phyloP scores from a whole-genome alignment of 2,797 vertebrate species.

The Paratrypauchen microcephalus region DNA sequence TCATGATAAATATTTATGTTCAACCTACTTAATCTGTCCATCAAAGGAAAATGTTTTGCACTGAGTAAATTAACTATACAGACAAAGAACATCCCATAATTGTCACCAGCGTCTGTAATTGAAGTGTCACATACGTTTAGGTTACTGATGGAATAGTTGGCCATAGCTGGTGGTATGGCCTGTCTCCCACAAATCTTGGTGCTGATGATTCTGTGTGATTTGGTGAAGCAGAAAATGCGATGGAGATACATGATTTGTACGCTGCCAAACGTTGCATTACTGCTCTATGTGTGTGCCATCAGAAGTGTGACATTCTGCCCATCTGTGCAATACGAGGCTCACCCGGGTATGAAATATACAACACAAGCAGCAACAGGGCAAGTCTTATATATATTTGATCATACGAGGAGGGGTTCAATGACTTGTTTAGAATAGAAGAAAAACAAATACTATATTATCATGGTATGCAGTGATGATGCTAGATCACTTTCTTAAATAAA shows the following conservation, averaged over 20 bases:
- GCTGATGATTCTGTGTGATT: conserved; percentile 34
- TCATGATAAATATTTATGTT: too few relatives aligned
- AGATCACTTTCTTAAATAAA: too few relatives aligned
- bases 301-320: conserved; percentile 14
- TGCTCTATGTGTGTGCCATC: conserved; percentile 5
- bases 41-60: neutral
- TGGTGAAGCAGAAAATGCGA: conserved; percentile 36
- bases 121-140: conserved; percentile 32
- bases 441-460: conserved; percentile 8
- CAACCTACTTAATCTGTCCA: neutral
- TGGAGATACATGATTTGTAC: conserved; percentile 37
- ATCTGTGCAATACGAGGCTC: conserved; percentile 9
- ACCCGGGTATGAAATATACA: neutral
- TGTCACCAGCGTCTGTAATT: conserved; percentile 7
- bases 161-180: neutral
- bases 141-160: conserved; percentile 15
- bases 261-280: conserved; percentile 26
- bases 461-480: neutral
- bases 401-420: neutral
- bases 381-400: neutral
- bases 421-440: neutral
- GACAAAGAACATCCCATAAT: neutral
- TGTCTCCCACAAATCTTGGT: conserved; percentile 20
- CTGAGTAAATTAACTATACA: neutral
- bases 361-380: conserved; percentile 1